These are phyloP conservation scores for Stegostoma tigrinum DNA, from an alignment of 2,113 vertebrate genomes.

Conservation along the genomic window DNA sequence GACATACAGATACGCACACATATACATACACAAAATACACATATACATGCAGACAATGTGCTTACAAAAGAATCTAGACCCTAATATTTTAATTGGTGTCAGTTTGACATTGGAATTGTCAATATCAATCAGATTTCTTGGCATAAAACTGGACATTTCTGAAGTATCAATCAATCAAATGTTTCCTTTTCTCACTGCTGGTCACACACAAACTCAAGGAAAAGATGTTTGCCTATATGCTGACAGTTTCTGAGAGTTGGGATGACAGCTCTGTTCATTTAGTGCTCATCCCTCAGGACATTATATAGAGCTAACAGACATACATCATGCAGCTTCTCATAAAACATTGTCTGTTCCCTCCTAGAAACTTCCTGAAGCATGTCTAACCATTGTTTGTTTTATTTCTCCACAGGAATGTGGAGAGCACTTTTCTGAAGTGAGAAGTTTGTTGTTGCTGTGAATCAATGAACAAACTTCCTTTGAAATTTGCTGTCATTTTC, in stretches of 20 bases:
- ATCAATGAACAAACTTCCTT: neutral
- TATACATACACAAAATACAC: no score
- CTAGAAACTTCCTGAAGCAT: neutral
- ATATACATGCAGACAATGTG: neutral
- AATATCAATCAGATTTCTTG: neutral
- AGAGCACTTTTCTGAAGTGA: neutral
- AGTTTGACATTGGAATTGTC: neutral
- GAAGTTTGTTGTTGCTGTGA: neutral
- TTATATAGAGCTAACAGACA: neutral
- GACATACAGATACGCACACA: no score
- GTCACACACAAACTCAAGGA: neutral
- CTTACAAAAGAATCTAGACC: neutral
- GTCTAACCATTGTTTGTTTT: neutral
- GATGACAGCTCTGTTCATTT: neutral
- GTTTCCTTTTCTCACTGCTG: neutral
- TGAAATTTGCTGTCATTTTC: neutral
- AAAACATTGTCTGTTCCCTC: neutral
- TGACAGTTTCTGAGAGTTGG: neutral
- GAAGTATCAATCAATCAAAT: neutral
- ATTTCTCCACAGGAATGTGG: neutral
- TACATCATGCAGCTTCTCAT: neutral
- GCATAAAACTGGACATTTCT: neutral
- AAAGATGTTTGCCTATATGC: neutral
- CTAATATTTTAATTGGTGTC: neutral
- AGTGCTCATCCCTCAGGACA: neutral